Percentiles rank a stretch among this genome's conserved stretches.
phyloP scores from a whole-genome alignment of 1,140 invertebrate species.

The Drosophila oshimai region DNA sequence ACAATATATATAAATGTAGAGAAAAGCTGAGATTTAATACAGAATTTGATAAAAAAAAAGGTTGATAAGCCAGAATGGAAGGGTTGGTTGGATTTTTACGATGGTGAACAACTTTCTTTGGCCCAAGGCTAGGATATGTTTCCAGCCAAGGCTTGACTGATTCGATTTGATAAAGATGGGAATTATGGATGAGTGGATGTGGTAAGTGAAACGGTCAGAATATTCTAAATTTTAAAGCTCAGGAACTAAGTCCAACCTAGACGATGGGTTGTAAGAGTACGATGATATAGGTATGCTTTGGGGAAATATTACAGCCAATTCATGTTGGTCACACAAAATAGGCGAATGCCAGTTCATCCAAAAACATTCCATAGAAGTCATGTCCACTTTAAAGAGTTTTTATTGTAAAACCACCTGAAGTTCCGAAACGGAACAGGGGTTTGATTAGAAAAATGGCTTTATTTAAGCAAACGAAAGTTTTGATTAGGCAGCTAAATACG shows the following conservation, averaged over 20 bases:
- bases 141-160: slow-evolving; percentile 34
- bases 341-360: background rate
- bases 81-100: slow-evolving; percentile 11
- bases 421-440: background rate
- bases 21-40: slow-evolving; percentile 4
- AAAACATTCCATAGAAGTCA: background rate
- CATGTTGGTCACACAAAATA: background rate
- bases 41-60: slow-evolving; percentile 3
- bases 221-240: slow-evolving; percentile 59
- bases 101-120: background rate
- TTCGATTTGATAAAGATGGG: slow-evolving; percentile 25
- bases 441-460: background rate
- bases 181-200: background rate
- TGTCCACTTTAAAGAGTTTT: slow-evolving; percentile 3
- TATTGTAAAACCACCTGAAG: background rate
- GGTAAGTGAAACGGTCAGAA: slow-evolving; percentile 25
- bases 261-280: slow-evolving; percentile 3
- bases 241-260: slow-evolving; percentile 23
- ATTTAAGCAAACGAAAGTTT: background rate
- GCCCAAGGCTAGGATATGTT: background rate
- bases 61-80: background rate
- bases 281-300: background rate
- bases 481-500: slow-evolving; percentile 60
- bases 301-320: background rate
- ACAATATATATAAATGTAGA: slow-evolving; percentile 40